Evolutionary conservation across 2,113 vertebrate genomes (phyloP), one percentile per base, ranked within the genome.

Genomic region (Rhinoderma darwinii): DNA sequence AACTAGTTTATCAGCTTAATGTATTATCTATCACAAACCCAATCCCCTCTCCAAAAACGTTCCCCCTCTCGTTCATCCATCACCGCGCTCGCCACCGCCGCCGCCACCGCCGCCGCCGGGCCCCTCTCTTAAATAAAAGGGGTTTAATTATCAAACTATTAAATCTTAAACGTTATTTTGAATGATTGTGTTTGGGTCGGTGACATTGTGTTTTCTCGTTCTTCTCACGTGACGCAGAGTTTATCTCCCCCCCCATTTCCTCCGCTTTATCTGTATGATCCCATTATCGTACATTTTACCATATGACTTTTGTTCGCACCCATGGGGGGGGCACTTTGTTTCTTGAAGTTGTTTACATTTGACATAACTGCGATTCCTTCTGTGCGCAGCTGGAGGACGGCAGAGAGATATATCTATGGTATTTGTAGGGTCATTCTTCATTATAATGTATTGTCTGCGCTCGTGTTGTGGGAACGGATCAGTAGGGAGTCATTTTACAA

Each of bases 1-100:
- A 86, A 86, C 61, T 79, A 68, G 18, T 86, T 68, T 68, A 79
- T 86, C 84, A 86, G 61, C 12, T 6, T 54, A 73, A 73, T 72
- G 68, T 73, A 73, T 54, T 51, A 54, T 83, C 82, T 47, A 59
- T 80, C 77, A 80, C 51, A 80, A 54, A 22, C 50, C 17, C n/a
- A 18, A 25, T 51, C 50, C 77, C 51, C 77, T 79, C 77, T 30
- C 82, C 82, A 59, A 83, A 83, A 83, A 41, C 59, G 4, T 82
- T 50, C 41, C 61, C 37, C 39, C 39, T 66, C 39, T 43, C 15
- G 25, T 44, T 2, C 56, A 44, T 70, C 41, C 30, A 68, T 83
- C 80, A 27, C 37, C 80, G 17, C 32, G 32, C 32, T n/a, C 56
- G 2, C 37, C 68, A 4, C 63, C 63, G 12, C 59, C 10, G 17